Evolutionary conservation across 2,113 vertebrate genomes (phyloP).

Genomic region (Mormyrus iriodes): DNA sequence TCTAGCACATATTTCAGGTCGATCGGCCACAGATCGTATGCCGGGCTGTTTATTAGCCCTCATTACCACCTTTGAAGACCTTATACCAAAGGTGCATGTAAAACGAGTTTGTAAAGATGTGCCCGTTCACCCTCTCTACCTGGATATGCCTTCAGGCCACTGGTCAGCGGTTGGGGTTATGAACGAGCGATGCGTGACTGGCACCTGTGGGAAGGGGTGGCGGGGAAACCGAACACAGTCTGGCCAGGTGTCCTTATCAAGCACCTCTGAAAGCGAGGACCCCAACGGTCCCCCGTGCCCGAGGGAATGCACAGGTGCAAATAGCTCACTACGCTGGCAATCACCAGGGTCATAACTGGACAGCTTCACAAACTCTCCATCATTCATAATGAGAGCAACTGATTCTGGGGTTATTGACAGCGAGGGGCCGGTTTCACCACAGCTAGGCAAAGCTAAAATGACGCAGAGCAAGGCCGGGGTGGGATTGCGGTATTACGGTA

Average conservation of each 20-base stretch:
- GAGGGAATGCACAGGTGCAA: background rate
- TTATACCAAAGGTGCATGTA: background rate
- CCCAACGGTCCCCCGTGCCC: background rate
- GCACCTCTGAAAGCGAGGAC: background rate
- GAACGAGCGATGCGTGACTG: background rate
- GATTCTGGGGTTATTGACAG: background rate
- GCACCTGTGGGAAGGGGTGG: background rate
- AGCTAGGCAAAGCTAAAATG: background rate
- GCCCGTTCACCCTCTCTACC: background rate
- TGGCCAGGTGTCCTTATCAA: background rate
- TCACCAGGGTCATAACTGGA: background rate
- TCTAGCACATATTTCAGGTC: background rate
- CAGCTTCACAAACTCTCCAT: background rate
- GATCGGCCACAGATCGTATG: background rate
- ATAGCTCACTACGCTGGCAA: background rate
- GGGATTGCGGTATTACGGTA: background rate
- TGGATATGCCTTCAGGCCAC: background rate
- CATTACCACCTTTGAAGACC: background rate
- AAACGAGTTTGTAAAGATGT: background rate
- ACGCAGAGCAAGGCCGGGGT: background rate
- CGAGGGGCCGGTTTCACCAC: background rate
- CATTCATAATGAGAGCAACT: background rate
- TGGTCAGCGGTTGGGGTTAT: background rate
- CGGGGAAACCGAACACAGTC: background rate
- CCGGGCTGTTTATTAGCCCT: too few relatives aligned